Evolutionary conservation across 2,888 invertebrate genomes (phyloP).

Genomic region (Nematopogon swammerdamellus): DNA sequence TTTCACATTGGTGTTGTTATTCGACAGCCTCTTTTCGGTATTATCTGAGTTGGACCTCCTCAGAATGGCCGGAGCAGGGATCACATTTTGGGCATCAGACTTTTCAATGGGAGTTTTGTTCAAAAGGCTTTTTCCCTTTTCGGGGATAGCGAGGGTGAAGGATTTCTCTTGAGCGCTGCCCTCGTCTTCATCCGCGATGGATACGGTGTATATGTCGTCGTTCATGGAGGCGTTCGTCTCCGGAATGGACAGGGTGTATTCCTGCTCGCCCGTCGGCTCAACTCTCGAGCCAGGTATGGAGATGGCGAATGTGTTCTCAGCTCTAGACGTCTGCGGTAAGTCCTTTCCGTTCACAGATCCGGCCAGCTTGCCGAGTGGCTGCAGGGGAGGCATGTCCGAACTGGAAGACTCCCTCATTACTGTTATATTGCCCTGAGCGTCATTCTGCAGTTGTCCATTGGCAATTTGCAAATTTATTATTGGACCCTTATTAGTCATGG

Average conservation of each 20-base stretch:
- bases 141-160: conserved; percentile 45
- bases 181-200: conserved; percentile 47
- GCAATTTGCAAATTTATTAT: conserved; percentile 67
- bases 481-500: conserved; percentile 56
- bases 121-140: conserved; percentile 42
- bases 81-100: conserved; percentile 29
- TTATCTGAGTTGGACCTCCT: conserved; percentile 49
- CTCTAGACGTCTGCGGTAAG: conserved; percentile 27
- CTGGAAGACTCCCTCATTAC: conserved; percentile 49
- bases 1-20: conserved; percentile 32
- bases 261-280: conserved; percentile 47
- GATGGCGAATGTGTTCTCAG: conserved; percentile 36
- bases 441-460: conserved; percentile 61
- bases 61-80: conserved; percentile 43
- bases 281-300: conserved; percentile 47
- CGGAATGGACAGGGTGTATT: conserved; percentile 48
- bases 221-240: conserved; percentile 50
- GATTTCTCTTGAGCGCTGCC: conserved; percentile 35
- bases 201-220: conserved; percentile 52
- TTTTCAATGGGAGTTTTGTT: conserved; percentile 36
- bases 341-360: conserved; percentile 34
- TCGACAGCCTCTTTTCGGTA: conserved; percentile 31
- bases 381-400: conserved; percentile 41
- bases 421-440: conserved; percentile 59
- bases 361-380: conserved; percentile 32